Conservation (phyloP, 2,113 vertebrate genomes). For the Poecilia latipinna region DNA sequence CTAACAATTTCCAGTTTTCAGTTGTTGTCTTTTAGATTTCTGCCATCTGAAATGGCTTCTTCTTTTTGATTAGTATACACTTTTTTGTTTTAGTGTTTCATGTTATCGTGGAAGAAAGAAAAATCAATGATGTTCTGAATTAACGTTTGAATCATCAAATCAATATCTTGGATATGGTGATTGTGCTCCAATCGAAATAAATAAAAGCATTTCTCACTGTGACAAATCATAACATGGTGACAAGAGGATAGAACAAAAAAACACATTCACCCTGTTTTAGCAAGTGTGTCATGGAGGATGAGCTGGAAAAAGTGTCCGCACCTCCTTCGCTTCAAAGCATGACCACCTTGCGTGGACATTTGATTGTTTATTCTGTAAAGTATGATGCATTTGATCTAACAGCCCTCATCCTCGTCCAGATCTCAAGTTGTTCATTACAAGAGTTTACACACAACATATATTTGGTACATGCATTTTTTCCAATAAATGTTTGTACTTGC, state of each 20-base stretch:
- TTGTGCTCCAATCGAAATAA: not conserved
- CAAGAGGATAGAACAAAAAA: not conserved
- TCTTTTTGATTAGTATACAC: not conserved
- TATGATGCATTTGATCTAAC: too few relatives aligned
- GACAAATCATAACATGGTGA: not conserved
- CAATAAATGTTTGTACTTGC: too few relatives aligned
- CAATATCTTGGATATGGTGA: not conserved
- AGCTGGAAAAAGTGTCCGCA: not conserved
- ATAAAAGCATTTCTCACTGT: not conserved
- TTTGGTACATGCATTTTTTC: not conserved
- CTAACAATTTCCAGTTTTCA: too few relatives aligned
- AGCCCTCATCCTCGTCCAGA: not conserved
- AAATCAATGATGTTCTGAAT: too few relatives aligned
- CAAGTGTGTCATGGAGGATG: not conserved
- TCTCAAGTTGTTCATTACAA: not conserved
- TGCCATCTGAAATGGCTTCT: too few relatives aligned
- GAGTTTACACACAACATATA: not conserved
- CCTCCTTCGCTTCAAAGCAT: not conserved
- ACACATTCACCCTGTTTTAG: not conserved
- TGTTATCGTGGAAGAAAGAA: not conserved
- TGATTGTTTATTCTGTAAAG: too few relatives aligned
- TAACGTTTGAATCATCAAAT: not conserved
- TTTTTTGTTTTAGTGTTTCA: not conserved
- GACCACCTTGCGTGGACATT: not conserved
- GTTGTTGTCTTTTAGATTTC: too few relatives aligned